Base-by-base conservation (phyloP, 2,888 invertebrate species). In the Craniophora ligustri region DNA sequence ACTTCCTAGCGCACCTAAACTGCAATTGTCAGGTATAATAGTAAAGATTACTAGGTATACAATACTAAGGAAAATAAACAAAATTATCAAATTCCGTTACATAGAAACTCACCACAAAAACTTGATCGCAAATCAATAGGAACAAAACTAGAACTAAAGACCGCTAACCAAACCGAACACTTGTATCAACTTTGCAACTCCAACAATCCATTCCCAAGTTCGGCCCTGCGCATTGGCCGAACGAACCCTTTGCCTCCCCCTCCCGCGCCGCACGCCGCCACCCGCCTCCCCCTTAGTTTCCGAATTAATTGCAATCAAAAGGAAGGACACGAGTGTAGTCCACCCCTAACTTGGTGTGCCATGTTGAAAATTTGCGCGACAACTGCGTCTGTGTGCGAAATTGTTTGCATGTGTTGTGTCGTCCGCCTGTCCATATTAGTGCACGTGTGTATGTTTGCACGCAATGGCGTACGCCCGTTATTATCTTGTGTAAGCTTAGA, bases 231-330 rank as follows among this genome's bases (percentile, higher is more conserved):
- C 85, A 86, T 86, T 91, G 93, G 92, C 84, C 87, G 88, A 87
- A 84, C 84, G 78, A 78, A 82, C 85, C 88, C 86, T 83, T 81
- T 81, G 76, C 76, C 71, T 65, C 67, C 78, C 76, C 72, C 64
- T 69, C 70, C 66, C 67, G 66, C 61, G 48, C 74, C 81, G 76
- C 75, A 60, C 71, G 56, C 77, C 78, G 51, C 73, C 78, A 50
- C 73, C 73, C 69, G 46, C 67, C 72, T 26, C 65, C 76, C 60
- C 75, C 81, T 79, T 77, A 78, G 85, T 84, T 84, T 86, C 87
- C 88, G 92, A 92, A 93, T 93, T 93, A 93, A 93, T 93, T 92
- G 93, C 93, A 93, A 93, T 93, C 92, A 93, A 91, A 92, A 92
- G 93, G 91, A 92, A 93, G 92, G 93, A 93, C 92, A 89, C 87